These are phyloP conservation scores for Taenioides sp. DNA, from an alignment of 2,797 vertebrate species.

Conservation along the genomic window DNA sequence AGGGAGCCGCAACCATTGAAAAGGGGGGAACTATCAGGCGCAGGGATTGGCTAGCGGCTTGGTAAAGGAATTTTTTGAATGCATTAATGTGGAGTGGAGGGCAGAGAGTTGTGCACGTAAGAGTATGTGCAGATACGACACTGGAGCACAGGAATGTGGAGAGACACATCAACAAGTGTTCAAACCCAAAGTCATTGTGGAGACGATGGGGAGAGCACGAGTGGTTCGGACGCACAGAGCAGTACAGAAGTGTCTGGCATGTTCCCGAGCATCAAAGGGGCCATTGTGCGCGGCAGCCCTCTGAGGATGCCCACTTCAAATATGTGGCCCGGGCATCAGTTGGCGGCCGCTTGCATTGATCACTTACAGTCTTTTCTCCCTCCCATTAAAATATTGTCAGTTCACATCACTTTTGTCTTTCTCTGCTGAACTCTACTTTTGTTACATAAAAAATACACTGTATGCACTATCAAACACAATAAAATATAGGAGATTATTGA, in stretches of 20 bases:
- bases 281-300: conserved; percentile 80
- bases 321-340: conserved; percentile 78
- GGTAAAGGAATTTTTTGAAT: conserved; percentile 74
- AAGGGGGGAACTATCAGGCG: conserved; percentile 34
- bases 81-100: conserved; percentile 71
- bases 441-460: conserved; percentile 73
- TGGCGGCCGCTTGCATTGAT: conserved; percentile 83
- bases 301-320: conserved; percentile 84
- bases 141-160: conserved; percentile 38
- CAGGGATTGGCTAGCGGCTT: conserved; percentile 59
- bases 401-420: conserved; percentile 84
- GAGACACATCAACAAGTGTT: conserved; percentile 28
- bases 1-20: conserved; percentile 53
- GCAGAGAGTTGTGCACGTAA: conserved; percentile 63
- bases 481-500: not conserved
- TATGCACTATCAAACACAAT: conserved; percentile 2
- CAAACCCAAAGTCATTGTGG: conserved; percentile 41
- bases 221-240: conserved; percentile 51
- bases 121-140: conserved; percentile 60
- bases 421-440: conserved; percentile 78
- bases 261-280: conserved; percentile 79
- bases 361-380: conserved; percentile 84
- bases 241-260: conserved; percentile 75
- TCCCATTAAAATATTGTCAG: conserved; percentile 84
- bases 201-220: conserved; percentile 36